A percentile compares a stretch with the other conserved stretches of the same genome.
These are phyloP conservation scores for Montifringilla adamsi DNA, from an alignment of 2,113 vertebrate species.

Conservation along the genomic window DNA sequence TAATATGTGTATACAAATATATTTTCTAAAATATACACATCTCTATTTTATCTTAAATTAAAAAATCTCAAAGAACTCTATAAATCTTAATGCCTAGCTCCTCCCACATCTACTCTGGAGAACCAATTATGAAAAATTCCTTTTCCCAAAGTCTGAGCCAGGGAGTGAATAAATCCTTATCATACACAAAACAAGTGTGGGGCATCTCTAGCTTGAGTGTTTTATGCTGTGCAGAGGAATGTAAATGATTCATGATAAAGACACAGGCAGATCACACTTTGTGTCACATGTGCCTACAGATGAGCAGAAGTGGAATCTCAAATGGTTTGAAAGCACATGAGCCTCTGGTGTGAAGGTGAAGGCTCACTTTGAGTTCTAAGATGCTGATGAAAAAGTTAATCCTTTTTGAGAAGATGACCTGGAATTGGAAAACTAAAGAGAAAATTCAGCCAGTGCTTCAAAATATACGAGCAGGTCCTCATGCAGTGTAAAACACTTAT, in stretches of 20 bases:
- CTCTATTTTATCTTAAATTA: constrained; percentile 8
- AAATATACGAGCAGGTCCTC: background rate
- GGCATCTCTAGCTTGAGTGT: background rate
- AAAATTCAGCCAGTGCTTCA: background rate
- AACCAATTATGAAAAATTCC: background rate
- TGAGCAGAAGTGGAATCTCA: background rate
- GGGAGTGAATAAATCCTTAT: background rate
- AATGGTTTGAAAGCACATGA: background rate
- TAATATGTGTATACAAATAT: background rate
- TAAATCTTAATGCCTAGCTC: background rate
- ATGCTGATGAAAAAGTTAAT: background rate
- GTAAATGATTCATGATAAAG: background rate
- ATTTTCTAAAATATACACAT: background rate
- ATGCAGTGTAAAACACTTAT: background rate
- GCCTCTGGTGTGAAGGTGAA: background rate
- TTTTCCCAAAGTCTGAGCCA: background rate
- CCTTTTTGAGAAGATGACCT: background rate
- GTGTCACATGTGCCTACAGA: background rate
- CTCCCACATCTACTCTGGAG: background rate
- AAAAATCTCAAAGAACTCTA: background rate
- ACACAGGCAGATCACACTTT: background rate
- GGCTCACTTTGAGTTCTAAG: background rate
- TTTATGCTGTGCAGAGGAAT: background rate
- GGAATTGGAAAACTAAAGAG: background rate
- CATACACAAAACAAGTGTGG: background rate